Conservation (phyloP, 2,797 vertebrate genomes). For the Pipistrellus kuhlii region DNA sequence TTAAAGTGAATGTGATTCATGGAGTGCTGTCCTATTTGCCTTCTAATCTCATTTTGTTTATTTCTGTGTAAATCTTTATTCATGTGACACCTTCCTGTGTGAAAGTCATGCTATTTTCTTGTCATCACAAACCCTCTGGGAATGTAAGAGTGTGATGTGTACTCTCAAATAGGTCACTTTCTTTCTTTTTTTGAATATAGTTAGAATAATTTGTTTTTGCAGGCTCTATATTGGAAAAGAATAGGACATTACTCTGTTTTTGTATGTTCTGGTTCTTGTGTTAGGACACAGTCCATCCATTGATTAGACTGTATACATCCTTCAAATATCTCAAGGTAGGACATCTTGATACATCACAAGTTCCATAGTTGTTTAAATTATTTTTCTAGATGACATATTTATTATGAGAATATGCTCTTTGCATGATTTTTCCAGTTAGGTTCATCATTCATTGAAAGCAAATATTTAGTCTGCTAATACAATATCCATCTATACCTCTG, state of each 20-base stretch:
- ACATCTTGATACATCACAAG: neutral
- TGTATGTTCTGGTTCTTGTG: neutral
- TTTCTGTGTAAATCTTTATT: constrained; percentile 40
- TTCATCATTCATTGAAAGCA: constrained; percentile 32
- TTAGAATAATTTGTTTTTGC: constrained; percentile 43
- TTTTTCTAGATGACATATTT: neutral
- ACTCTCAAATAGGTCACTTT: neutral
- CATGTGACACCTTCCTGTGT: constrained; percentile 17
- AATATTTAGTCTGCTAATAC: constrained; percentile 41
- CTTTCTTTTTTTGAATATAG: neutral
- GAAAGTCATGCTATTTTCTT: constrained; percentile 44
- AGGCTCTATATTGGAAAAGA: neutral
- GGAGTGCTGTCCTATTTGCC: neutral
- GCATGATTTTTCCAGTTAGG: constrained; percentile 7
- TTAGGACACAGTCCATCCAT: neutral
- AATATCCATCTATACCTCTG: neutral
- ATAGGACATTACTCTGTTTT: neutral
- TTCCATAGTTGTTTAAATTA: neutral
- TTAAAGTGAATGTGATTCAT: too few relatives aligned
- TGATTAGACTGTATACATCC: neutral
- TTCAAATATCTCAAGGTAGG: constrained; percentile 14
- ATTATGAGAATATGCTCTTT: neutral
- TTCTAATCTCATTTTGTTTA: constrained; percentile 58
- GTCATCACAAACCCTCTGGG: neutral
- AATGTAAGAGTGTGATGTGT: neutral